Evolutionary conservation across 2,797 vertebrate genomes (phyloP).

Genomic region (Dipus sagitta): DNA sequence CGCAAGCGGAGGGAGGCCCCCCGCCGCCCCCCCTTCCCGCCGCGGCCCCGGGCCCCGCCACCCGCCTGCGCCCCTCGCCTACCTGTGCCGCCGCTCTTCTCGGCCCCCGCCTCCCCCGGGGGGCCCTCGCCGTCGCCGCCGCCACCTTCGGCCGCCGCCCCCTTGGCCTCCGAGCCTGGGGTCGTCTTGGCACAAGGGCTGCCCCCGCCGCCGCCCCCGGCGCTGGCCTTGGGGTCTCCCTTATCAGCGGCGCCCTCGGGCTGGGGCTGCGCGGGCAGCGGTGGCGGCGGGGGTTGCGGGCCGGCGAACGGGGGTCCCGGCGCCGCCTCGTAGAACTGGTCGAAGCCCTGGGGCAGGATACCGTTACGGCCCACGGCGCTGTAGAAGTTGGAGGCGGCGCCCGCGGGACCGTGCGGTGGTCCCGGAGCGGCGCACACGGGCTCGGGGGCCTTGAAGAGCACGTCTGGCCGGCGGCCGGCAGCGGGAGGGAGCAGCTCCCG

Average conservation of each 20-base stretch:
- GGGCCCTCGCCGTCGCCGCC: conserved; percentile 90
- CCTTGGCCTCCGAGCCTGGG: conserved; percentile 91
- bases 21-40: conserved; percentile 80
- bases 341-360: conserved; percentile 98
- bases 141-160: conserved; percentile 88
- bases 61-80: conserved; percentile 85
- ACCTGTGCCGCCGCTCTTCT: conserved; percentile 95
- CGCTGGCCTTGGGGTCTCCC: conserved; percentile 90
- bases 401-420: conserved; percentile 90
- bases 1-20: conserved; percentile 91
- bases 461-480: conserved; percentile 94
- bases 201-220: conserved; percentile 78
- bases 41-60: conserved; percentile 83
- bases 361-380: conserved; percentile 95
- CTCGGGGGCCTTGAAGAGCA: conserved; percentile 96
- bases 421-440: conserved; percentile 90
- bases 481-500: conserved; percentile 96
- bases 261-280: conserved; percentile 73
- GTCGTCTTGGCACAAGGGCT: conserved; percentile 89
- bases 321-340: conserved; percentile 96
- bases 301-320: conserved; percentile 87
- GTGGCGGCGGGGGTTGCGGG: conserved; percentile 79
- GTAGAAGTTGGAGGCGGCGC: conserved; percentile 95
- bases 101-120: conserved; percentile 93
- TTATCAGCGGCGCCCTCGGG: conserved; percentile 90